Base-by-base conservation (phyloP, 2,113 vertebrate species). In the Chaenogobius annularis region DNA sequence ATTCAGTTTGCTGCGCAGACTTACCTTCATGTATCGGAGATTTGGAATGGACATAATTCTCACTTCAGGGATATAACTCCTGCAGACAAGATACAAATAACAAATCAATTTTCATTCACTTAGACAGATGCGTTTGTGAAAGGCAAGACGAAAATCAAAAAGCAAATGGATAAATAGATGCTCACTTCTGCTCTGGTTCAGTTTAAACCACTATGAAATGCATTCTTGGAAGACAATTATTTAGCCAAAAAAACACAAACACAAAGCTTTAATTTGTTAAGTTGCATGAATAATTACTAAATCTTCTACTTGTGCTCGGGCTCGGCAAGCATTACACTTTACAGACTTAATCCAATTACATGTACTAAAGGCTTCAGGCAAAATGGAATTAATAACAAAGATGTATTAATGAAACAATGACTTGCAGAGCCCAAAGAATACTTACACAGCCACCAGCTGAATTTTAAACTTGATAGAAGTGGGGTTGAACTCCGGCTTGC, bases 391-490 rank as follows among this genome's bases (percentile, higher is more conserved):
- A 66, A 66, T 66, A 47, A 63, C 2, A 37, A 40, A 43, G 35
- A 20, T 20, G 15, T 47, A 46, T 66, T 66, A 17, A 23, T 66
- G 19, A 47, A 46, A 47, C 4, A 46, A 19, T 5, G 40, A 22
- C 44, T 44, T 47, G 5, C 43, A 66, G 19, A 46, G 19, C 20
- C 12, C n/a, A 13, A 20, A 20, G 40, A 66, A 63, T 88, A 98
- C 97, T 98, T 88, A 99, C 98, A 99, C 94, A 84, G 98, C 98
- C 84, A 98, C 98, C 85, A 99, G 92, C 78, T 99, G 98, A 74
- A 99, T 99, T 94, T 99, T 99, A 90, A 99, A 99, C 93, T 98
- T 99, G 85, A 99, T 99, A 68, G 98, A 99, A 12, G 97, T 99
- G 44, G 98, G 98, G 87, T 99, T 99, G 88, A 99, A 99, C 87